These are phyloP conservation scores for Psammodynastes pulverulentus DNA, from an alignment of 2,113 vertebrate species.

Conservation along the genomic window DNA sequence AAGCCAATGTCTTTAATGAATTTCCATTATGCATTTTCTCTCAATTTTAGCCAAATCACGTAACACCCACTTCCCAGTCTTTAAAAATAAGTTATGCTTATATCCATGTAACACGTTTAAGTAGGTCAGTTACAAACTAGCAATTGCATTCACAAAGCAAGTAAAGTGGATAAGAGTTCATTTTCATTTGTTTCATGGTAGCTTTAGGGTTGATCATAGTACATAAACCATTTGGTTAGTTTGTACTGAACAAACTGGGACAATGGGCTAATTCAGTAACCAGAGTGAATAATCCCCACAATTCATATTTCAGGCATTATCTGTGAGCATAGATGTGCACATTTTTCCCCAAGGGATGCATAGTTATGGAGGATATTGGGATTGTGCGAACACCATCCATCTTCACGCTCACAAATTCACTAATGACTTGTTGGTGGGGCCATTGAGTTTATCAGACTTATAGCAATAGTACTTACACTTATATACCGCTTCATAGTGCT, in stretches of 20 bases:
- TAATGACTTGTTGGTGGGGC: not conserved
- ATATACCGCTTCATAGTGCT: too few relatives aligned
- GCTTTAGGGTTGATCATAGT: not conserved
- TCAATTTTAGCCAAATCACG: not conserved
- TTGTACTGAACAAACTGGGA: not conserved
- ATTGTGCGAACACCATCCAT: not conserved
- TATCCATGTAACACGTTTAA: not conserved
- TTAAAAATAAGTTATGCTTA: not conserved
- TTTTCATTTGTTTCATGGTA: not conserved
- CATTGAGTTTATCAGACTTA: not conserved
- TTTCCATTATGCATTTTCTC: not conserved
- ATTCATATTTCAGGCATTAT: not conserved
- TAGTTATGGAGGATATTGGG: not conserved
- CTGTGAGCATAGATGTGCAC: not conserved
- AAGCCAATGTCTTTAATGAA: not conserved
- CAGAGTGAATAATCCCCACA: not conserved
- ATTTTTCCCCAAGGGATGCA: not conserved
- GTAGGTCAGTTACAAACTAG: not conserved
- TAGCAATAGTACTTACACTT: too few relatives aligned
- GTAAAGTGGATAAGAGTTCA: not conserved
- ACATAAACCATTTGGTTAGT: not conserved
- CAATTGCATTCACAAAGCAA: not conserved
- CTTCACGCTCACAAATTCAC: not conserved
- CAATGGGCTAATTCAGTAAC: not conserved
- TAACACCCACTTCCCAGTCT: not conserved